Base-by-base conservation (phyloP, 2,888 invertebrate species). In the Sminthurinus aureus region DNA sequence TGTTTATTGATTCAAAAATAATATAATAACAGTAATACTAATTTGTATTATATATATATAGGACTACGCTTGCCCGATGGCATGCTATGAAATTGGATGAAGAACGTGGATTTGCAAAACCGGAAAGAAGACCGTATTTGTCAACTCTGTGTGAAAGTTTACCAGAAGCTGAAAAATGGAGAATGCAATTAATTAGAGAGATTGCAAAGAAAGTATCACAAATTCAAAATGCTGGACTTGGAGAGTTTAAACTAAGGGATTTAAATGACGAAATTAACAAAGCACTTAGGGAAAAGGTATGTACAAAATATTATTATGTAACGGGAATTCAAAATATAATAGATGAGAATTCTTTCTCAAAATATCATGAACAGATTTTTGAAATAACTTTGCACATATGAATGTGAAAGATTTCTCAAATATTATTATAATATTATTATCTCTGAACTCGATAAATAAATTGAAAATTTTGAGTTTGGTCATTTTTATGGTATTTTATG, bases 181-280 rank as follows among this genome's bases (percentile, higher is more conserved):
- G 99, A 86, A 93, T 97, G 91, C 98, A 99, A 90, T 98, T 99
- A 84, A 96, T 99, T 83, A 92, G 98, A 83, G 99, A 99, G 91
- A 95, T 99, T 71, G 97, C 99, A 0, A 96, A 98, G 90, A 99
- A 99, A 92, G 99, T 99, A 0, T 96, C 99, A 0, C 98, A 98
- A 91, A 99, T 99, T 90, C 99, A 99, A 90, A 99, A 99, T 84
- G 96, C 99, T 87, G 99, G 99, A 84, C 92, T 99, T n/a, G 99
- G 99, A 3, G 99, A 99, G 91, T 99, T 98, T 90, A 94, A 98
- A 38, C 96, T 99, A 86, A 93, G 99, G 20, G 99, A 99, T 90
- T 91, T 99, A 26, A 99, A 99, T 90, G 99, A 99, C 91, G 99
- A 99, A 91, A 99, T 99, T 88, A 99, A 99, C 91, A 99, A 99